Evolutionary conservation across 2,113 vertebrate genomes (phyloP), one percentile per base, ranked within the genome.

Genomic region (Procavia capensis): DNA sequence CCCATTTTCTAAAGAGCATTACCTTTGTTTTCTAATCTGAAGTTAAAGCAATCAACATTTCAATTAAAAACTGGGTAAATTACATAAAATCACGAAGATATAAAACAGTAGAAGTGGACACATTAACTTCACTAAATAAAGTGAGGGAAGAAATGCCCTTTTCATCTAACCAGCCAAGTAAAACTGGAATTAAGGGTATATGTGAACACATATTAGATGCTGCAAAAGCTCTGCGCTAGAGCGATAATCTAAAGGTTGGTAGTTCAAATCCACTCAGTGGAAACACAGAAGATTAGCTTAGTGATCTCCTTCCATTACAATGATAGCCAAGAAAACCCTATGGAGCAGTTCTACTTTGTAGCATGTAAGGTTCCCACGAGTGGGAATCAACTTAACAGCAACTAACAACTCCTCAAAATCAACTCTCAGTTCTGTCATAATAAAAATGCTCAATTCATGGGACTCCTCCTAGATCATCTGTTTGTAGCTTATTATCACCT

Each of bases 11-110:
- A 64, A 94, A 92, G 47, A 85, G 64, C 31, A 88, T 39, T 39
- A 79, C 61, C 27, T 91, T 81, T 79, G 64, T 61, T 85, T 66
- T 92, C 9, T 70, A 92, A 92, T 90, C 41, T 92, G 22, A 95
- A 61, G 47, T 84, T 14, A 47, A 88, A 14, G 61, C 24, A 92
- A 66, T 63, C 25, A 45, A 54, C 45, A 80, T 47, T 3, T 29
- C 57, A 70, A 61, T 72, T 91, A 85, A 82, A 94, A 96, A 85
- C 47, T 31, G 43, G 14, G 20, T 43, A 85, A 95, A 13, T 61
- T 81, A 80, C 72, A 57, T 6, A 61, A 87, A 70, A 27, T 41
- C 36, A 90, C 50, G 85, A 93, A 74, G 9, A 66, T 10, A 95
- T 8, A 88, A 91, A 91, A 10, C 34, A 85, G 10, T 54, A 31